These are phyloP conservation scores for Ptiloglossa arizonensis DNA, from an alignment of 1,140 invertebrate genomes.

Conservation along the genomic window DNA sequence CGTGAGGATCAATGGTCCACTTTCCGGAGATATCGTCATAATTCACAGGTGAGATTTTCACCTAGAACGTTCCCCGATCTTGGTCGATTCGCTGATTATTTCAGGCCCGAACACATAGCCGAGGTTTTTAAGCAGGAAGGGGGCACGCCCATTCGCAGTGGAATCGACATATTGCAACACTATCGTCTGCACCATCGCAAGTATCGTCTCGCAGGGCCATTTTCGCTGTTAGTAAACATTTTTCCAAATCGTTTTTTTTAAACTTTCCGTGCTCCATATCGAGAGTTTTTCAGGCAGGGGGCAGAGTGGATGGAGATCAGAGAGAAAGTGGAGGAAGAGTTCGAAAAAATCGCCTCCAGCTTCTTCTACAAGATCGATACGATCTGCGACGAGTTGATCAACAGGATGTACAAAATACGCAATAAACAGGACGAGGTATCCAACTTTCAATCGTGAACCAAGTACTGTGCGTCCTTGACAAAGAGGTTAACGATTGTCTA, in stretches of 20 bases:
- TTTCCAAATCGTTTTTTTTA: too few species aligned
- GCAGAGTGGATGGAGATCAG: constrained; percentile 83
- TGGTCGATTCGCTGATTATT: neutral
- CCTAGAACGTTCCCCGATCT: too few species aligned
- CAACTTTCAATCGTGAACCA: too few species aligned
- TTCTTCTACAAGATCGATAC: constrained; percentile 75
- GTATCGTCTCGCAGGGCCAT: constrained; percentile 82
- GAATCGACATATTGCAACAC: constrained; percentile 84
- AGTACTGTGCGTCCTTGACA: too few species aligned
- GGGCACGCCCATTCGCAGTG: constrained; percentile 82
- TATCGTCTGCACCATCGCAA: constrained; percentile 83
- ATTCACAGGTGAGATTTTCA: constrained; percentile 70
- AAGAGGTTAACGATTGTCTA: too few species aligned
- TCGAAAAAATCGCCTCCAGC: constrained; percentile 76
- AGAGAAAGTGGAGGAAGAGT: constrained; percentile 79
- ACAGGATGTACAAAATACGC: constrained; percentile 77
- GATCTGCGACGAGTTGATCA: constrained; percentile 79
- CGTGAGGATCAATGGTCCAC: constrained; percentile 84
- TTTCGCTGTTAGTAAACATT: constrained; percentile 81
- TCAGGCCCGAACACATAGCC: constrained; percentile 84
- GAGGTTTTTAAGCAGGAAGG: constrained; percentile 84
- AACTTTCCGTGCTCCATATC: too few species aligned
- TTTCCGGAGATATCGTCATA: constrained; percentile 84
- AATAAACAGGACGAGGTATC: constrained; percentile 84
- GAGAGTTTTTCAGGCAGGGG: constrained; percentile 74